Conservation (phyloP, 2,113 vertebrate species). For the Acanthisitta chloris region DNA sequence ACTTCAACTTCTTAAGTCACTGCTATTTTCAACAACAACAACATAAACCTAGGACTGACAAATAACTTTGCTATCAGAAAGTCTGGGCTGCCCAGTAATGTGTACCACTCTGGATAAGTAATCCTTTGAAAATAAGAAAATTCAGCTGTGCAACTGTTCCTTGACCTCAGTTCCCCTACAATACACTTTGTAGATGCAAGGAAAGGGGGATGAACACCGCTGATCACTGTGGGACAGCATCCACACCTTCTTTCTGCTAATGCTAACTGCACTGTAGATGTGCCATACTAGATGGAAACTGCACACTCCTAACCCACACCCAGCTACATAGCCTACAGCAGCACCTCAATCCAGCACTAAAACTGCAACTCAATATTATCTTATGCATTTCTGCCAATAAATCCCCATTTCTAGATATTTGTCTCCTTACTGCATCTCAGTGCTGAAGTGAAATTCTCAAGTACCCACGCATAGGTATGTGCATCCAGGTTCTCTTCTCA, state of each 20-base stretch:
- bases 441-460: neutral
- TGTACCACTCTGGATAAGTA: neutral
- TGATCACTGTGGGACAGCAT: neutral
- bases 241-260: neutral
- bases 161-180: neutral
- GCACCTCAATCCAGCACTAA: neutral
- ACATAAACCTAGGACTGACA: neutral
- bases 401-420: neutral
- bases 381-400: neutral
- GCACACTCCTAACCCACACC: accelerated
- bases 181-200: neutral
- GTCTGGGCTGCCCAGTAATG: neutral
- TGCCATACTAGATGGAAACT: neutral
- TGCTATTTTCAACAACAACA: neutral
- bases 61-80: neutral
- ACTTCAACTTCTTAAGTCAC: neutral
- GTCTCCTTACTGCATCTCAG: neutral
- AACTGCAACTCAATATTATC: neutral
- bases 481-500: neutral
- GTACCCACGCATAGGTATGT: neutral
- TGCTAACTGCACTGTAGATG: neutral
- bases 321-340: neutral
- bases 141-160: neutral
- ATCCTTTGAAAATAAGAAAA: neutral
- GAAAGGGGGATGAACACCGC: accelerated